A percentile compares a stretch with the other conserved stretches of the same genome.
phyloP scores from a whole-genome alignment of 2,797 vertebrate species.

The Ceryle rudis region DNA sequence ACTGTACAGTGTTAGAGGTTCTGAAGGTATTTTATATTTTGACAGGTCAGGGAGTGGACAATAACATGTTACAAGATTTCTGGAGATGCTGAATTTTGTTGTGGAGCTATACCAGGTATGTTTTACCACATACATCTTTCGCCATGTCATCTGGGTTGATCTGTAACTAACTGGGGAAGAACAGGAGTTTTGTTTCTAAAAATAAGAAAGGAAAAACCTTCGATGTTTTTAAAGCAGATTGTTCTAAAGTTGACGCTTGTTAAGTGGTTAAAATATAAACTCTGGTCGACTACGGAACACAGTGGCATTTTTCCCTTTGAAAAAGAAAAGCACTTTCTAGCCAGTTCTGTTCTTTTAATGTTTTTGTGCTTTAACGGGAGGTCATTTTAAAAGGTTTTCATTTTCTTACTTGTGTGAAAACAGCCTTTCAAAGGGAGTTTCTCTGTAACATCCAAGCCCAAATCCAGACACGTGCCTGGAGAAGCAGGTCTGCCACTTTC shows the following conservation, averaged over 20 bases:
- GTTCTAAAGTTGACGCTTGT: not conserved
- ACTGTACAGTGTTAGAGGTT: not conserved
- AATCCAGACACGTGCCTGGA: not conserved
- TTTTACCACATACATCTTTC: not conserved
- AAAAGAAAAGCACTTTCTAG: not conserved
- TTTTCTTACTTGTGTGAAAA: not conserved
- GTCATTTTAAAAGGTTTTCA: not conserved
- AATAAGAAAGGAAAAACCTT: not conserved
- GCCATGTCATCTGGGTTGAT: not conserved
- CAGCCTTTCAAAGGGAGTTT: not conserved
- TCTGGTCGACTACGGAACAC: not conserved
- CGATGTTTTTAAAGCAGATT: not conserved
- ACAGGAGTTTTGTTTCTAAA: not conserved
- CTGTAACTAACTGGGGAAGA: not conserved
- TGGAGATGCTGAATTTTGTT: not conserved
- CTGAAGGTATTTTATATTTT: not conserved
- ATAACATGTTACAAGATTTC: not conserved
- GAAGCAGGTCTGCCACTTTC: not conserved
- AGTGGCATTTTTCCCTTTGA: not conserved
- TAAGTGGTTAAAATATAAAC: not conserved
- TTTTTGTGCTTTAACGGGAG: not conserved
- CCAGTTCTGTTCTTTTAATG: not conserved
- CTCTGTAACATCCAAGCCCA: not conserved
- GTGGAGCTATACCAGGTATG: not conserved
- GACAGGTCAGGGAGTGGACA: not conserved